Evolutionary conservation across 2,888 invertebrate genomes (phyloP).

Genomic region (Petrophora chlorosata): DNA sequence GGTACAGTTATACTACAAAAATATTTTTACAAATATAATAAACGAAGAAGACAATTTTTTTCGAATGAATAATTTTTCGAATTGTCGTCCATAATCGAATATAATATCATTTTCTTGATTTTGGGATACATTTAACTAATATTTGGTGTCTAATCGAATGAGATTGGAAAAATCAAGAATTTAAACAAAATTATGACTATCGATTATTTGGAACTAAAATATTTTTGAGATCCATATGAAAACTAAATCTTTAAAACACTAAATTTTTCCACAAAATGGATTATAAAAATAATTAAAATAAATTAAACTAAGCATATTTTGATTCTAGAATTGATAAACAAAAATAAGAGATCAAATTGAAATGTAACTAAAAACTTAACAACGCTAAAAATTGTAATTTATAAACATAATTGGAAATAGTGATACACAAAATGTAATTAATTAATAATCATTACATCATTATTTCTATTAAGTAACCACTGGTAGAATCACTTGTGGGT

Average conservation of each 20-base stretch:
- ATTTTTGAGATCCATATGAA: constrained; percentile 74
- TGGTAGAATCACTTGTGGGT: constrained; percentile 4
- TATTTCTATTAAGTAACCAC: constrained; percentile 6
- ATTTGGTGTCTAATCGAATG: constrained; percentile 74
- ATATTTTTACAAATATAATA: constrained; percentile 1
- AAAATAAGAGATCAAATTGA: constrained; percentile 79
- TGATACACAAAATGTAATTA: constrained; percentile 12
- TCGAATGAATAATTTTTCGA: too few species aligned
- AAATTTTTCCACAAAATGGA: constrained; percentile 37
- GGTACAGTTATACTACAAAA: constrained; percentile 8
- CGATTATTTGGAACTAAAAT: constrained; percentile 78
- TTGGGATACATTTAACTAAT: constrained; percentile 72
- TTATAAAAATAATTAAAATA: constrained; percentile 52
- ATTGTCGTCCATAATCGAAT: constrained; percentile 20
- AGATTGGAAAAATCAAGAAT: constrained; percentile 53
- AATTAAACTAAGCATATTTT: constrained; percentile 69
- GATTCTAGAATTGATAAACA: constrained; percentile 72
- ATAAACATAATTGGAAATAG: constrained; percentile 6
- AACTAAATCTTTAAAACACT: constrained; percentile 49
- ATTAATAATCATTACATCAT: constrained; percentile 7
- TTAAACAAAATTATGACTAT: constrained; percentile 69
- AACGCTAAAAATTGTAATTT: constrained; percentile 46
- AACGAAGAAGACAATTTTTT: constrained; percentile 30
- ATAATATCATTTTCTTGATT: constrained; percentile 31
- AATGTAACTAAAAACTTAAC: constrained; percentile 77